phyloP scores from a whole-genome alignment of 2,113 vertebrate species.

The Protobothrops mucrosquamatus region DNA sequence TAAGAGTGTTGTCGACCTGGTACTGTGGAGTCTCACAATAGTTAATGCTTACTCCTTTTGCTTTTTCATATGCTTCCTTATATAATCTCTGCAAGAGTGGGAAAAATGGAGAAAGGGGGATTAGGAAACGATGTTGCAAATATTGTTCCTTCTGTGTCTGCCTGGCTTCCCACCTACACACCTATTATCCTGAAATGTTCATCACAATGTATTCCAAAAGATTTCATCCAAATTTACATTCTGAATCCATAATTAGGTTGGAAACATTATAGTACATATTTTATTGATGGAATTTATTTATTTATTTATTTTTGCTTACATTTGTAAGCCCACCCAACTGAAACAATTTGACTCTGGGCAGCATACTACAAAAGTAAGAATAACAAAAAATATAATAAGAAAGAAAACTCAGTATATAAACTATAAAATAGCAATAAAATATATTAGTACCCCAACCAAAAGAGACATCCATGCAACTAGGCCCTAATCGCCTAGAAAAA shows the following conservation, averaged over 20 bases:
- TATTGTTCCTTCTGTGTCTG: not conserved
- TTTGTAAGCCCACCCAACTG: not conserved
- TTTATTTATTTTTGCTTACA: not conserved
- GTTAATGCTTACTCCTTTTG: constrained; percentile 87
- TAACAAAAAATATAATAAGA: not conserved
- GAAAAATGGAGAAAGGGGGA: not conserved
- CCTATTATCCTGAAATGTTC: not conserved
- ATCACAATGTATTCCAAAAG: not conserved
- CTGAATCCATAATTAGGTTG: not conserved
- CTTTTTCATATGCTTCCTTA: constrained; percentile 86
- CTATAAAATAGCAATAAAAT: not conserved
- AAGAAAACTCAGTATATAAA: not conserved
- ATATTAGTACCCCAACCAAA: not conserved
- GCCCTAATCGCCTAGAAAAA: not conserved
- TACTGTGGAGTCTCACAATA: constrained; percentile 98
- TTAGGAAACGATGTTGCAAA: not conserved
- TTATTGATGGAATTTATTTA: not conserved
- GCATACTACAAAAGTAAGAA: not conserved
- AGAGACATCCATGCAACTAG: not conserved
- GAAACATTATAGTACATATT: not conserved
- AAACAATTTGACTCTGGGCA: not conserved
- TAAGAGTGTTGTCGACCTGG: constrained; percentile 84
- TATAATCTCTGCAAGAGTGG: constrained; percentile 85
- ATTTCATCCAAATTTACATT: not conserved
- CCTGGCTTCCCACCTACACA: not conserved